Evolutionary conservation across 2,888 invertebrate genomes (phyloP).

Genomic region (Cremastobaeus sp.): DNA sequence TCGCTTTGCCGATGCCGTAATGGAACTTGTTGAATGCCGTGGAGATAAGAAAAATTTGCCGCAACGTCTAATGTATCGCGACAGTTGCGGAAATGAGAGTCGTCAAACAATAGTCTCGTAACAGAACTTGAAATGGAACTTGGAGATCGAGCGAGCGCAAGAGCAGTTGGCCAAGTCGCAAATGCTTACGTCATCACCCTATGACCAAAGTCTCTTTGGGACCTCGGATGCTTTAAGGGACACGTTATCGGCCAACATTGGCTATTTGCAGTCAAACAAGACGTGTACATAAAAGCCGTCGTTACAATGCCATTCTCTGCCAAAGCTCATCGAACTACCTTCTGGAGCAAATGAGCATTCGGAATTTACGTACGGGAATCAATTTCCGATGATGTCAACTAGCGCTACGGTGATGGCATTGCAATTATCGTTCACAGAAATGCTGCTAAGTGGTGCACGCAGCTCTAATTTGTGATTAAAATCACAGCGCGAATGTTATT

Average conservation of each 20-base stretch:
- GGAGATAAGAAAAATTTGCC: conserved; percentile 34
- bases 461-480: conserved; percentile 39
- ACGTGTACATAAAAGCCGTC: conserved; percentile 57
- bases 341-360: conserved; percentile 52
- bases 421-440: conserved; percentile 48
- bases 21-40: conserved; percentile 31
- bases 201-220: conserved; percentile 43
- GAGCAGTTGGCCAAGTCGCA: conserved; percentile 23
- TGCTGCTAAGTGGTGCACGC: conserved; percentile 18
- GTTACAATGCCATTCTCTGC: conserved; percentile 51
- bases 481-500: conserved; percentile 4
- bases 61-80: conserved; percentile 20
- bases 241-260: conserved; percentile 45
- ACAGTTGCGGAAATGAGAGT: conserved; percentile 38
- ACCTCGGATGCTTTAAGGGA: conserved; percentile 30
- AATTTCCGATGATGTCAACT: conserved; percentile 56
- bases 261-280: conserved; percentile 58
- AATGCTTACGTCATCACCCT: conserved; percentile 39
- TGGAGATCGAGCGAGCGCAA: conserved; percentile 1
- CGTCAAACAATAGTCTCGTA: conserved; percentile 14
- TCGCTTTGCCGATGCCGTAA: conserved; percentile 7
- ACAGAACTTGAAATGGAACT: conserved; percentile 2
- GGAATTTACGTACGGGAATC: conserved; percentile 55
- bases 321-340: conserved; percentile 34
- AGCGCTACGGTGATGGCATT: conserved; percentile 29